Evolutionary conservation across 92 coral and sea anemone species (phyloP).

Genomic region (Blastomussa wellsi): DNA sequence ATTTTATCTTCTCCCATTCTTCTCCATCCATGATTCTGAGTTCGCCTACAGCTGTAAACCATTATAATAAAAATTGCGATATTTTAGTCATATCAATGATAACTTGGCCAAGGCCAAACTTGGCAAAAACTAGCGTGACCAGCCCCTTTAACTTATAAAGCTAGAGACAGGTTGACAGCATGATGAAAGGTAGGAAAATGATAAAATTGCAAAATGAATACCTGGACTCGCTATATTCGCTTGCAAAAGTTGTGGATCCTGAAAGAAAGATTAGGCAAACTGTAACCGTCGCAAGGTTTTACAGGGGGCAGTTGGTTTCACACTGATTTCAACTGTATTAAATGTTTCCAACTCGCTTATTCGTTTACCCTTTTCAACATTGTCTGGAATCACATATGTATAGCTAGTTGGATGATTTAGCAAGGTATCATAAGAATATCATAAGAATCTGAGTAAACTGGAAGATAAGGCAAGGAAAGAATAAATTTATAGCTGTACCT

Average conservation of each 20-base stretch:
- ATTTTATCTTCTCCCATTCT: too few species aligned
- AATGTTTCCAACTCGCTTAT: too few species aligned
- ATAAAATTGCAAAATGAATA: slow-evolving; percentile 1
- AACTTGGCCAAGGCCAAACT: too few species aligned
- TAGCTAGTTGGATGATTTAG: neutral
- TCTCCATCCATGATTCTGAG: too few species aligned
- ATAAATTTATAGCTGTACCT: slow-evolving; percentile 35
- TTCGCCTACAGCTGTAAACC: too few species aligned
- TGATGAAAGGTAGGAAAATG: too few species aligned
- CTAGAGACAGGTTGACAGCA: neutral
- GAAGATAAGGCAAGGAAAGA: neutral
- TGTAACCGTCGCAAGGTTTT: neutral
- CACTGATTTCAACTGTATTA: neutral
- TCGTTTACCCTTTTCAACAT: neutral
- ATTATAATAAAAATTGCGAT: too few species aligned
- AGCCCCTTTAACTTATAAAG: too few species aligned
- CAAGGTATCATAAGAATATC: neutral
- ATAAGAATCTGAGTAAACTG: too few species aligned
- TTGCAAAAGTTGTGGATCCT: slow-evolving; percentile 80
- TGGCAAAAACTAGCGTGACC: too few species aligned
- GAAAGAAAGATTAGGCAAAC: neutral
- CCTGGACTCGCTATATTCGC: slow-evolving; percentile 84
- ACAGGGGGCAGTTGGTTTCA: neutral
- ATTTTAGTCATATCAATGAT: too few species aligned
- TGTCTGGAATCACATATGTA: neutral